phyloP scores from a whole-genome alignment of 1,140 invertebrate species.

The Dendrolimus punctatus region DNA sequence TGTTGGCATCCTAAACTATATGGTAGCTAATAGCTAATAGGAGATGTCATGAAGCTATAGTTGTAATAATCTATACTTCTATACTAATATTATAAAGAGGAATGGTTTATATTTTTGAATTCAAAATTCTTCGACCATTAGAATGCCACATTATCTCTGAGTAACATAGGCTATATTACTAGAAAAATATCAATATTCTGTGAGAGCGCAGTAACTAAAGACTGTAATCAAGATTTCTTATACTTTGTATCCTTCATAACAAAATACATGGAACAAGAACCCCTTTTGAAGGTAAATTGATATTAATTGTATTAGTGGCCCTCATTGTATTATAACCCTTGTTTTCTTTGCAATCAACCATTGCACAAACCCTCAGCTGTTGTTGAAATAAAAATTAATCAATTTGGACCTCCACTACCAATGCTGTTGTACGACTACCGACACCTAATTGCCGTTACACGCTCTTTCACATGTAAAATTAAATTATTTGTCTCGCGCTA shows the following conservation, averaged over 20 bases:
- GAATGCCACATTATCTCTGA: too few relatives aligned
- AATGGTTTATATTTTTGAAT: too few relatives aligned
- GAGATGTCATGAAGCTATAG: too few relatives aligned
- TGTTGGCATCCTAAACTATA: too few relatives aligned
- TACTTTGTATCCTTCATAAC: constrained; percentile 4
- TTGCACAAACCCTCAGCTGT: constrained; percentile 24
- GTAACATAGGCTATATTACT: too few relatives aligned
- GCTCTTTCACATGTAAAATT: constrained; percentile 18
- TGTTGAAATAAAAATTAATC: constrained; percentile 12
- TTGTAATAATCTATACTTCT: too few relatives aligned
- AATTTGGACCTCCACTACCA: constrained; percentile 14
- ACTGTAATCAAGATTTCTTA: constrained; percentile 2
- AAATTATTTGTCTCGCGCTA: constrained; percentile 25
- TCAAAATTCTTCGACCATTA: too few relatives aligned
- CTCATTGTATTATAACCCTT: constrained; percentile 42
- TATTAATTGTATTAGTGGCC: constrained; percentile 67
- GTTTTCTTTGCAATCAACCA: constrained; percentile 62
- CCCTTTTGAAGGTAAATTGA: constrained; percentile 43
- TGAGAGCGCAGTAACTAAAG: too few relatives aligned
- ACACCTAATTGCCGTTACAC: constrained; percentile 5
- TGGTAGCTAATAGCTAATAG: too few relatives aligned
- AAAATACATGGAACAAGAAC: neutral
- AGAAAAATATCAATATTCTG: too few relatives aligned
- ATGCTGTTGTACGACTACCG: constrained; percentile 1
- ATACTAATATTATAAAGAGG: too few relatives aligned